Evolutionary conservation across 2,888 invertebrate species (phyloP).

Genomic region (Apamea sordens): DNA sequence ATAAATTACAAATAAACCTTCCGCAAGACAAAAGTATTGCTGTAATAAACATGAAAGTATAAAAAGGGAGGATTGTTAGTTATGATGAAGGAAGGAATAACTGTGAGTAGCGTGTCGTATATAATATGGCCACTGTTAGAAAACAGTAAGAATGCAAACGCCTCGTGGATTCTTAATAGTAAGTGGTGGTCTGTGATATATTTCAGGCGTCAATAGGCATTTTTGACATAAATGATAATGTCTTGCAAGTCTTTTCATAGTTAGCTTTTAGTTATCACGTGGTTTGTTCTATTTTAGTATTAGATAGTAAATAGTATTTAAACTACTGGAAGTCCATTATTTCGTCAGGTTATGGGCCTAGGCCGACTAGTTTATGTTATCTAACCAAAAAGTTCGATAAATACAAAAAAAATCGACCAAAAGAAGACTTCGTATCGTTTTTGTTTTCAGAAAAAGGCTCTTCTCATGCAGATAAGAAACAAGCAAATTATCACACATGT

Average conservation of each 20-base stretch:
- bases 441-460: not conserved
- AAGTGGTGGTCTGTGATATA: not conserved
- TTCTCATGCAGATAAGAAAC: not conserved
- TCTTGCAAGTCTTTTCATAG: not conserved
- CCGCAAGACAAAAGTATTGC: not conserved
- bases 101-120: not conserved
- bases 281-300: not conserved
- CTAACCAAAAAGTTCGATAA: not conserved
- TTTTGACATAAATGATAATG: not conserved
- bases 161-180: not conserved
- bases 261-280: not conserved
- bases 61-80: not conserved
- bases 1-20: conserved; percentile 13
- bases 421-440: not conserved
- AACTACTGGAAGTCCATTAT: not conserved
- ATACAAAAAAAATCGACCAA: not conserved
- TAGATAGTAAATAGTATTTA: not conserved
- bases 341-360: not conserved
- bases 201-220: not conserved
- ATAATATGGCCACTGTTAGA: not conserved
- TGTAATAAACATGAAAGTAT: not conserved
- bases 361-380: not conserved
- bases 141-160: not conserved
- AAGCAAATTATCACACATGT: not conserved
- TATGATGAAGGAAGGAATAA: not conserved